These are phyloP conservation scores for Prorops nasuta DNA, from an alignment of 1,140 invertebrate genomes.

Conservation along the genomic window DNA sequence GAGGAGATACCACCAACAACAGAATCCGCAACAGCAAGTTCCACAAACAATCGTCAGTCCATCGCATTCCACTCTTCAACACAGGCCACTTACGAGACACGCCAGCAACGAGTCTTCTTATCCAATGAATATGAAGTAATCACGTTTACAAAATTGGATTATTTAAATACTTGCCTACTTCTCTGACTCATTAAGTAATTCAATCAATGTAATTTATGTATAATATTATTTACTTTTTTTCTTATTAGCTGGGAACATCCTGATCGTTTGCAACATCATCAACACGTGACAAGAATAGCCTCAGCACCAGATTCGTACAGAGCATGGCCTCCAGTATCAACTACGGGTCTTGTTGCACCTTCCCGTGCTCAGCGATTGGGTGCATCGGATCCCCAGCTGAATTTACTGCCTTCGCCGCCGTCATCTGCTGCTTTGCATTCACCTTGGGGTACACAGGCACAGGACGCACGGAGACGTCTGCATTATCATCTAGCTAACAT, in stretches of 20 bases:
- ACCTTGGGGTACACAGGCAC: constrained; percentile 54
- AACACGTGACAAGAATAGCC: constrained; percentile 71
- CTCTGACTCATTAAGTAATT: background rate
- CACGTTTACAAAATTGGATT: background rate
- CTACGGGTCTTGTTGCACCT: constrained; percentile 34
- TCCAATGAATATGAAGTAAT: constrained; percentile 40
- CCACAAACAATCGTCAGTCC: constrained; percentile 30
- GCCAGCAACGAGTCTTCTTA: constrained; percentile 45
- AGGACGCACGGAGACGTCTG: constrained; percentile 71
- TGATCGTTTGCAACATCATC: constrained; percentile 39
- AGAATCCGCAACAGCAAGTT: constrained; percentile 27
- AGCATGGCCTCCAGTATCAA: constrained; percentile 52
- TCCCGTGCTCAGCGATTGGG: constrained; percentile 57
- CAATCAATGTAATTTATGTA: constrained; percentile 20
- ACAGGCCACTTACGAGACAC: constrained; percentile 41
- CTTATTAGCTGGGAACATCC: constrained; percentile 49
- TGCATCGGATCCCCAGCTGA: constrained; percentile 67
- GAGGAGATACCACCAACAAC: constrained; percentile 44
- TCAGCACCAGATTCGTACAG: constrained; percentile 73
- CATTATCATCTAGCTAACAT: constrained; percentile 84
- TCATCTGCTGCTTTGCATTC: constrained; percentile 44
- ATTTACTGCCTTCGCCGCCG: constrained; percentile 46
- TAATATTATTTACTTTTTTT: constrained; percentile 22
- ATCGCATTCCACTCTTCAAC: constrained; percentile 36
- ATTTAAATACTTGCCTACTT: background rate